Evolutionary conservation across 2,888 invertebrate species (phyloP).

Genomic region (Cantharis rustica): DNA sequence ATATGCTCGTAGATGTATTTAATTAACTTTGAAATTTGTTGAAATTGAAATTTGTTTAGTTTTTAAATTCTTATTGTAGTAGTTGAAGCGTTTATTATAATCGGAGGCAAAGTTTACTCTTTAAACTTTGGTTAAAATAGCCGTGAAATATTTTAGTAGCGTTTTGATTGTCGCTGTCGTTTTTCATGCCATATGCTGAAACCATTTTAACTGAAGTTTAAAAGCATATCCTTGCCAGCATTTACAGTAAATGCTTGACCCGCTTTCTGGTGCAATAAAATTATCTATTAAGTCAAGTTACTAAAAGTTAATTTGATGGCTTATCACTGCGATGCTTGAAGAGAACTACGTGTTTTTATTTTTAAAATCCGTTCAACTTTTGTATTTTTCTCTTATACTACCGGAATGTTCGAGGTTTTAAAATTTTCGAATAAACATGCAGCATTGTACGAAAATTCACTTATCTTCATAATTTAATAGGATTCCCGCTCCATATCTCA

Average conservation of each 20-base stretch:
- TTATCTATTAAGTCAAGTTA: not conserved
- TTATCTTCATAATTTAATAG: not conserved
- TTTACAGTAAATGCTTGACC: not conserved
- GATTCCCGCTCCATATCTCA: not conserved
- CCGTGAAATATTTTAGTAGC: not conserved
- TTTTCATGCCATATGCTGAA: not conserved
- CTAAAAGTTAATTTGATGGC: not conserved
- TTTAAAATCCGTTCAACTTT: not conserved
- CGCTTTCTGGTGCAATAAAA: not conserved
- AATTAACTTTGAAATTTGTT: not conserved
- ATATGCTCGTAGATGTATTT: not conserved
- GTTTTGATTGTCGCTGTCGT: not conserved
- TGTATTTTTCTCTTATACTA: not conserved
- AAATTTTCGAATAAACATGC: too few species aligned
- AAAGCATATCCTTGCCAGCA: not conserved
- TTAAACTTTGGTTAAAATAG: not conserved
- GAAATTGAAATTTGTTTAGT: not conserved
- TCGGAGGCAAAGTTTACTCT: not conserved
- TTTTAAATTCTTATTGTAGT: not conserved
- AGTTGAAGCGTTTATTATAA: not conserved
- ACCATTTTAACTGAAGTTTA: not conserved
- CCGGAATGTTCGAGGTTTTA: not conserved
- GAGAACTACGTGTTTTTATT: not conserved
- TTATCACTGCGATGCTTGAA: not conserved
- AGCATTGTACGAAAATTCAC: too few species aligned